Evolutionary conservation across 2,113 vertebrate species (phyloP).

Genomic region (Cavia porcellus): DNA sequence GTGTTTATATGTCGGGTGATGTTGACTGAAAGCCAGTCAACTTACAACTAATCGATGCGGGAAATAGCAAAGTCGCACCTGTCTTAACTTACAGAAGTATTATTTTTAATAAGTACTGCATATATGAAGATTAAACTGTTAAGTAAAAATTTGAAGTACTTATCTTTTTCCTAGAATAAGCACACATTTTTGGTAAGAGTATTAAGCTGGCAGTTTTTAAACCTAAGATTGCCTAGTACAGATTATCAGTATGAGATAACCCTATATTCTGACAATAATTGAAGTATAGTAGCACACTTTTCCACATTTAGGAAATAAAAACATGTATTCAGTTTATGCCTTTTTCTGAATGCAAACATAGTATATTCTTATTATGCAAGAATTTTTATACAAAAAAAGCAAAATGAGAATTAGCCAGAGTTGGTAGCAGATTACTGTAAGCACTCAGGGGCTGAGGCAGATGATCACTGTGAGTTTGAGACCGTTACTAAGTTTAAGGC

Average conservation of each 20-base stretch:
- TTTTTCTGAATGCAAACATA: background rate
- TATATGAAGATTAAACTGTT: background rate
- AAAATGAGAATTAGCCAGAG: too few species aligned
- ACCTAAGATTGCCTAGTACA: conserved; percentile 29
- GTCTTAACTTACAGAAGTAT: background rate
- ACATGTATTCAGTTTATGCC: conserved; percentile 6
- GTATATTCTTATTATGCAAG: background rate
- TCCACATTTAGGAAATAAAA: background rate
- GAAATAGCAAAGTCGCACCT: background rate
- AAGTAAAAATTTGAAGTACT: background rate
- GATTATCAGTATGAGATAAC: background rate
- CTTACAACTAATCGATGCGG: background rate
- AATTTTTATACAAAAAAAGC: background rate
- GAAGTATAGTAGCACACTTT: background rate
- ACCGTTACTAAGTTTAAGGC: background rate
- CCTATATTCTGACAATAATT: background rate
- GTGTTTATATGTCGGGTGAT: background rate
- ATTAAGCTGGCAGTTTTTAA: conserved; percentile 4
- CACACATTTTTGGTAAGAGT: background rate
- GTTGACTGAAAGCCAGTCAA: background rate
- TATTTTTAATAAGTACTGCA: background rate
- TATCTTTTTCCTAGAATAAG: background rate
- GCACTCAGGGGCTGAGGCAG: background rate
- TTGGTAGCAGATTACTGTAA: background rate
- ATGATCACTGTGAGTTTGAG: background rate